Percentiles rank a stretch among this genome's conserved stretches.
phyloP scores from a whole-genome alignment of 2,888 invertebrate genomes.

The Dynastes maya region DNA sequence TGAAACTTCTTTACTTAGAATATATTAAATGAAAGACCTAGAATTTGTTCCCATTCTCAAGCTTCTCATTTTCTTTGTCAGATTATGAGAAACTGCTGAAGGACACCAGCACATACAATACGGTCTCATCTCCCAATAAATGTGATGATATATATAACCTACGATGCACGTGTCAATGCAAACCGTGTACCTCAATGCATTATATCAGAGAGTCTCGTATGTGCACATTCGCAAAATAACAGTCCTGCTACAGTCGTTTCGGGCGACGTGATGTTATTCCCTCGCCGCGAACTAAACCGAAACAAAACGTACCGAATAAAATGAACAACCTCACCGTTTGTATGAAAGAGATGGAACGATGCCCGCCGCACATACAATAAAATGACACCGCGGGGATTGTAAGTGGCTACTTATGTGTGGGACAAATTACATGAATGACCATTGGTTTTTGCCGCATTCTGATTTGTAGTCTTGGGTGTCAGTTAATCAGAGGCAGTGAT shows the following conservation, averaged over 20 bases:
- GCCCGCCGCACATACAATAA: constrained; percentile 35
- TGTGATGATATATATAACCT: too few species aligned
- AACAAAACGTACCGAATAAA: constrained; percentile 19
- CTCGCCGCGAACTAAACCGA: constrained; percentile 28
- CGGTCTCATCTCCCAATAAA: neutral
- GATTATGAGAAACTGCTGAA: too few species aligned
- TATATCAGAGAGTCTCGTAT: constrained; percentile 31
- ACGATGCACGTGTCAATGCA: constrained; percentile 10
- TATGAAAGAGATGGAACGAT: constrained; percentile 19
- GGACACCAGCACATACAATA: too few species aligned
- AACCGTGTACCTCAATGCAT: constrained; percentile 24
- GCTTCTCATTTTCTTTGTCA: too few species aligned
- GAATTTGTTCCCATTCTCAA: too few species aligned
- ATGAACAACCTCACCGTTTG: constrained; percentile 13
- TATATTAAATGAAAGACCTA: too few species aligned
- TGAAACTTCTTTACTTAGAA: too few species aligned
- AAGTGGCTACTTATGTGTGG: constrained; percentile 55
- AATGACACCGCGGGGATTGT: constrained; percentile 51
- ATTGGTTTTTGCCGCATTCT: constrained; percentile 52
- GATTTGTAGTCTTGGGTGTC: constrained; percentile 53
- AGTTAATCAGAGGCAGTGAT: constrained; percentile 48
- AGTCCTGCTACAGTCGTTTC: constrained; percentile 30
- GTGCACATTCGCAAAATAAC: constrained; percentile 40
- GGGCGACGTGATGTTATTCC: constrained; percentile 47
- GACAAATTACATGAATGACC: constrained; percentile 54